A percentile compares a stretch with the other conserved stretches of the same genome.
phyloP scores from a whole-genome alignment of 2,888 invertebrate genomes.

The Apotomis betuletana region DNA sequence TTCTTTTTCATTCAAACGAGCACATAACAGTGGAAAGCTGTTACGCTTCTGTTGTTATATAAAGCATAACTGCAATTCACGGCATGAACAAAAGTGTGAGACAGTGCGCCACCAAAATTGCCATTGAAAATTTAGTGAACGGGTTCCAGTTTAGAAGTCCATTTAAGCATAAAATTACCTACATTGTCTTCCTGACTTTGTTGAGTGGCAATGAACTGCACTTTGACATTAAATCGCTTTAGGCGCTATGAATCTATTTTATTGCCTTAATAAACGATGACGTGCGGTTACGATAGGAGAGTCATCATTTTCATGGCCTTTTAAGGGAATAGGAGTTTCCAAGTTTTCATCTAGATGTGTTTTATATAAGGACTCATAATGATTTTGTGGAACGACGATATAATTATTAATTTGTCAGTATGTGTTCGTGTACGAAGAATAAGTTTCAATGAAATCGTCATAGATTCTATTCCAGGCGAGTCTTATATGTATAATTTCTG shows the following conservation, averaged over 20 bases:
- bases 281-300: conserved; percentile 73
- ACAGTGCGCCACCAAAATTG: conserved; percentile 71
- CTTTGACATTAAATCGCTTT: conserved; percentile 83
- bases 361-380: too few species aligned
- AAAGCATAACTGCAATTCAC: conserved; percentile 79
- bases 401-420: too few species aligned
- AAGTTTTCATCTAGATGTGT: not conserved
- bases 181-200: conserved; percentile 81
- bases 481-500: too few species aligned
- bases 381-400: too few species aligned
- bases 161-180: conserved; percentile 80
- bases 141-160: conserved; percentile 80
- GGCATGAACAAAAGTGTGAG: conserved; percentile 71
- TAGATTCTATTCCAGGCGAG: too few species aligned
- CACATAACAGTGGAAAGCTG: conserved; percentile 69
- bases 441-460: too few species aligned
- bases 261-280: conserved; percentile 81
- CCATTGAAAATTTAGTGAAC: conserved; percentile 79
- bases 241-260: conserved; percentile 80
- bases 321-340: conserved; percentile 5
- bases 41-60: conserved; percentile 76
- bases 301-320: conserved; percentile 65
- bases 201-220: conserved; percentile 82
- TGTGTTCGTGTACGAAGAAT: too few species aligned
- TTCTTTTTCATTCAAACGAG: conserved; percentile 60